Conservation (phyloP, 2,888 invertebrate genomes). For the Sinelater perroti region DNA sequence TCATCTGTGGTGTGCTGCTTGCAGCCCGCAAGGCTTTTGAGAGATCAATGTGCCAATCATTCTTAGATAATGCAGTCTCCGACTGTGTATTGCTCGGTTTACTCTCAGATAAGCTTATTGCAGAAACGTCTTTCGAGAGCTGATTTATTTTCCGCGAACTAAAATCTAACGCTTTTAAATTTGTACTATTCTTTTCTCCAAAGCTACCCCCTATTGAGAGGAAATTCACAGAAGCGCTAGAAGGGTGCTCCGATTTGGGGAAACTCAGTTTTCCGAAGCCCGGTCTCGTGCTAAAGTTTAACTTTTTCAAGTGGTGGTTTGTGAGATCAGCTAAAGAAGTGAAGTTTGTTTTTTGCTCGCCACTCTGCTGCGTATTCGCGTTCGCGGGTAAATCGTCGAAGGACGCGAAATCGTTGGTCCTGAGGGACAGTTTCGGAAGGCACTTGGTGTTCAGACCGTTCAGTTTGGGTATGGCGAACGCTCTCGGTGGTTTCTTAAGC, state of each 20-base stretch:
- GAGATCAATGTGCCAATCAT: constrained; percentile 58
- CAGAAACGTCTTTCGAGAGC: neutral
- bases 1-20: constrained; percentile 41
- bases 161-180: too few species aligned
- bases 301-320: neutral
- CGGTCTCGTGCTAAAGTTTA: constrained; percentile 18
- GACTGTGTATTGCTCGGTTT: neutral
- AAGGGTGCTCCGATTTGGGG: neutral
- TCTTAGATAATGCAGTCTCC: constrained; percentile 12
- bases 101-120: neutral
- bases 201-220: too few species aligned
- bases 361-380: constrained; percentile 2
- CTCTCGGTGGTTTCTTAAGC: constrained; percentile 33
- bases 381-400: constrained; percentile 8
- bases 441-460: constrained; percentile 35
- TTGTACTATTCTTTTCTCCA: too few species aligned
- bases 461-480: constrained; percentile 48
- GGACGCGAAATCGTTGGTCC: constrained; percentile 10
- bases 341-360: constrained; percentile 1
- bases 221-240: too few species aligned
- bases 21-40: constrained; percentile 56
- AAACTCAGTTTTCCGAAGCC: constrained; percentile 2
- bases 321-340: constrained; percentile 5
- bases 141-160: neutral
- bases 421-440: neutral